Base-by-base conservation (phyloP, 2,888 invertebrate genomes). In the Lissocephala sabroskyi region DNA sequence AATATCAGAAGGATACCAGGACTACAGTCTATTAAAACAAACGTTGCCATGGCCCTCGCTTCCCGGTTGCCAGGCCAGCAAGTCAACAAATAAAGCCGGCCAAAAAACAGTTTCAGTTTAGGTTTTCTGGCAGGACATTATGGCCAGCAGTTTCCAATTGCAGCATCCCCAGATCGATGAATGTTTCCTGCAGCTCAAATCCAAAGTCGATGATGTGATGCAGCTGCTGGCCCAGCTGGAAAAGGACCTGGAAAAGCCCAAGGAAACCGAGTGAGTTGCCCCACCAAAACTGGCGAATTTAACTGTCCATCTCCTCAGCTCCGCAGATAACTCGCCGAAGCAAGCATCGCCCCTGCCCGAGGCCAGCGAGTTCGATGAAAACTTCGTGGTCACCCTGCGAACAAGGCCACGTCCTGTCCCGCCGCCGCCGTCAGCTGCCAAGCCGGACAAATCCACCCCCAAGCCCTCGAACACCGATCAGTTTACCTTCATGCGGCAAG, bases 401-500 rank as follows among this genome's bases (percentile, higher is more conserved):
- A 84, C 86, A 17, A 86, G 90, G 13, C n/a, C 26, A 1, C n/a
- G n/a, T n/a, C 1, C 29, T 1, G 19, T 16, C 1, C 11, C 11
- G n/a, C 3, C 10, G 6, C n/a, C 28, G 16, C 14, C 7, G 3
- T 9, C 4, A 3, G 7, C 3, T 5, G 3, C 23, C 4, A 23
- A 3, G 3, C 3, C 23, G 7, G 7, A 7, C 10, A 45, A 53
- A 10, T 43, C 26, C 2, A 32, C 19, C 3, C 41, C 70, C 10
- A 3, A 16, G 1, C 51, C 50, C 82, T 83, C 76, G 7, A 85
- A 85, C 74, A 84, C 87, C 55, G 86, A 87, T 74, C 86, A 87
- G 85, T 89, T 90, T 17, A 87, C 87, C 1, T 94, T 94, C 83
- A 94, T 93, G 93, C 87, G 87, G 40, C 89, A 89, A 80, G 85